Evolutionary conservation across 2,888 invertebrate genomes (phyloP).

Genomic region (Oscheius onirici): DNA sequence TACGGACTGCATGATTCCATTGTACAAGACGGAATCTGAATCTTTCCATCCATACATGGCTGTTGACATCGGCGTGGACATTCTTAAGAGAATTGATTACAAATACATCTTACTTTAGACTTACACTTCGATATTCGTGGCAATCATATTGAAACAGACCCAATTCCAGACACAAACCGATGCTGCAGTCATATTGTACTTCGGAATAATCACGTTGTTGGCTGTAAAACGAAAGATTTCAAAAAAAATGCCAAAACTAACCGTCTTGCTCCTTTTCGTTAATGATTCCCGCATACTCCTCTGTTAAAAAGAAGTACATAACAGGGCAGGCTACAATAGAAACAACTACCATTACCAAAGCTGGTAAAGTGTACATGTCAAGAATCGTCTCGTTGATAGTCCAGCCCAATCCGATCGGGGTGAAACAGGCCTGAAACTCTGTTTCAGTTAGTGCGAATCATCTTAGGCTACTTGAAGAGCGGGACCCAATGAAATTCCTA

Average conservation of each 20-base stretch:
- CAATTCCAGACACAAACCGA: slow-evolving; percentile 52
- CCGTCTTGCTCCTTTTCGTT: slow-evolving; percentile 40
- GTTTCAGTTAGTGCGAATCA: background rate
- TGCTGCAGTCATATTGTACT: slow-evolving; percentile 50
- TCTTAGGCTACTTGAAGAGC: slow-evolving; percentile 40
- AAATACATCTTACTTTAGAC: slow-evolving; percentile 14
- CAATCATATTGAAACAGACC: slow-evolving; percentile 49
- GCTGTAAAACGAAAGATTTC: background rate
- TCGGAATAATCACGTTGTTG: slow-evolving; percentile 39
- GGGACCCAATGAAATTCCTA: slow-evolving; percentile 52
- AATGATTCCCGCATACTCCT: slow-evolving; percentile 55
- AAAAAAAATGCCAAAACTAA: background rate
- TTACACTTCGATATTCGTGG: slow-evolving; percentile 58
- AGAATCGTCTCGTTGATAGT: slow-evolving; percentile 21
- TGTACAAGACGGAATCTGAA: slow-evolving; percentile 48
- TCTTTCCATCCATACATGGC: slow-evolving; percentile 56
- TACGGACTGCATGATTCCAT: slow-evolving; percentile 50
- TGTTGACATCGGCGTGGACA: slow-evolving; percentile 53
- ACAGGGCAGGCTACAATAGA: slow-evolving; percentile 38
- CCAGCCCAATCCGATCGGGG: slow-evolving; percentile 47
- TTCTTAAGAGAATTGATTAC: slow-evolving; percentile 29
- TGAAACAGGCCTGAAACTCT: slow-evolving; percentile 40
- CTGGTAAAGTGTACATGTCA: slow-evolving; percentile 53
- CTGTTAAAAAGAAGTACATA: slow-evolving; percentile 45
- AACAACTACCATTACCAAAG: slow-evolving; percentile 50